Base-by-base conservation (phyloP, 1,140 invertebrate species). In the Dolichoris vasculosae region DNA sequence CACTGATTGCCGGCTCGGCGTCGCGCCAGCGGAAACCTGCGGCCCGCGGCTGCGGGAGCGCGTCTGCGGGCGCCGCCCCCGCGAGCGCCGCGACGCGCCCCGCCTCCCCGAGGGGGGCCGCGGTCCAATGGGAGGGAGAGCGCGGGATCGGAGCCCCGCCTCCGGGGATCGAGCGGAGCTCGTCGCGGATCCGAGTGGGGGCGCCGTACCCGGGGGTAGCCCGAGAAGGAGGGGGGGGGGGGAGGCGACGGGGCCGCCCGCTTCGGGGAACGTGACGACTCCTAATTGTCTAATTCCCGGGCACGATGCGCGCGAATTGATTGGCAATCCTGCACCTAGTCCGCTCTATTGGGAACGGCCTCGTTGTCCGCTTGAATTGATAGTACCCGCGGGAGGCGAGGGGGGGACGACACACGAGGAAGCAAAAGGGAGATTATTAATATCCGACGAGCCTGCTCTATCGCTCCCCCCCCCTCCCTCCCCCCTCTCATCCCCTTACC, bases 201-300 rank as follows among this genome's bases (percentile, higher is more conserved):
- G 63, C 26, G 26, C 13, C 23, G 40, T 35, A 46, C 2, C 40
- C 0, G 20, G 38, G 32, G 26, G 11, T 26, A 30, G n/a, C 55
- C 17, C 9, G 20, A 46, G 73, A 48, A 8, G 48, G 73, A 46
- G 73, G 30, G 26, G 32, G 20, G 4, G 78, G 17, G 40, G 30
- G 40, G 32, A 13, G 43, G 30, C 55, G 76, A 20, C 6, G 64
- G 46, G 40, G 80, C 86, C 30, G 77, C 83, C 80, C 76, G 84
- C 84, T 78, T 87, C 89, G 87, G 88, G 88, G 89, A 92, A 93
- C 92, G 92, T 93, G 92, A 93, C 92, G 92, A 93, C 90, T 92
- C 92, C 93, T 93, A 93, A 93, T 93, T 93, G 93, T 92, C 92
- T 93, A 93, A 93, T 93, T 93, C 92, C 91, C 92, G 90, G 89